Conservation (phyloP, 2,888 invertebrate species). For the Chrysolina americana region DNA sequence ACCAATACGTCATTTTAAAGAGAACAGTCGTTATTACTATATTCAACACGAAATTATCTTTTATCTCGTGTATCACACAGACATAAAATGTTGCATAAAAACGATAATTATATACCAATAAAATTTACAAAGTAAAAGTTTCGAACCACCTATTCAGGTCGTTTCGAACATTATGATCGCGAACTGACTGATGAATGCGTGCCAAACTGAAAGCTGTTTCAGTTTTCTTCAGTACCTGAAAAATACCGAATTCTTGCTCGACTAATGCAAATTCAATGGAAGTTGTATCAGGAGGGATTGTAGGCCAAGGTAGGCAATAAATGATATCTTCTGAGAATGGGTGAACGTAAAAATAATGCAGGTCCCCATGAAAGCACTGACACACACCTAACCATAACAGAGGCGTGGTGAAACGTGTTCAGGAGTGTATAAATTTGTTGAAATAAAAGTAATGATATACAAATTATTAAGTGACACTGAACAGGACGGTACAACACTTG, state of each 20-base stretch:
- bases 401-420: constrained; percentile 21
- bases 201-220: background rate
- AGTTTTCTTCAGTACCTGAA: constrained; percentile 22
- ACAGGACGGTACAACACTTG: background rate
- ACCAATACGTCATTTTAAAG: background rate
- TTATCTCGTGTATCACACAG: background rate
- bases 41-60: background rate
- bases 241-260: constrained; percentile 6
- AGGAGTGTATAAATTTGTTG: constrained; percentile 1
- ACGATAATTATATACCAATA: constrained; percentile 3
- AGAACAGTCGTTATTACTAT: background rate
- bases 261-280: constrained; percentile 31
- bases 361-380: constrained; percentile 17
- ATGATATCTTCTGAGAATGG: constrained; percentile 38
- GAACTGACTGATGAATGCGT: constrained; percentile 7
- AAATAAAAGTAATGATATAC: background rate
- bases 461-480: background rate
- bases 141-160: constrained; percentile 14
- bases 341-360: constrained; percentile 41
- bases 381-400: constrained; percentile 27
- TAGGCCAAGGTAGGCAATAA: constrained; percentile 43
- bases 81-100: background rate
- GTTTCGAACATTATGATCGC: background rate
- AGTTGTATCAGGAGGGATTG: constrained; percentile 33
- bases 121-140: background rate